phyloP scores from a whole-genome alignment of 2,888 invertebrate genomes.

The Papilio protenor region DNA sequence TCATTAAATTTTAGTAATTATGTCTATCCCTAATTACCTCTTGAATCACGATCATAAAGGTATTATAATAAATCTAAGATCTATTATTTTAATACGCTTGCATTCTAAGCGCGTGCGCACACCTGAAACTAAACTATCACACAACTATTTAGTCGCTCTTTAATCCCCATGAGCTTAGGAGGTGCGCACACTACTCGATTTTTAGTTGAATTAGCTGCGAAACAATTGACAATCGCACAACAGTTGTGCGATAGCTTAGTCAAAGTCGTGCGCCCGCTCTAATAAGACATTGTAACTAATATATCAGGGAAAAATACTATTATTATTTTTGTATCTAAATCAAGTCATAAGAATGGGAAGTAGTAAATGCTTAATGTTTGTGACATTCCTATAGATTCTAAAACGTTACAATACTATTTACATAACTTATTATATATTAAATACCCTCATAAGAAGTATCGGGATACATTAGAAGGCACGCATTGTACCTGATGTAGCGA shows the following conservation, averaged over 20 bases:
- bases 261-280: not conserved
- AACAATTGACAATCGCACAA: too few relatives aligned
- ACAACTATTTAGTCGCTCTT: too few relatives aligned
- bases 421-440: slow-evolving; percentile 66
- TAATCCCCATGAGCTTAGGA: too few relatives aligned
- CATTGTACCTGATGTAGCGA: slow-evolving; percentile 75
- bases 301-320: not conserved
- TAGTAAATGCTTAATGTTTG: slow-evolving; percentile 17
- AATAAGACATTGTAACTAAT: not conserved
- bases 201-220: too few relatives aligned
- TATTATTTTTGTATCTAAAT: slow-evolving; percentile 1
- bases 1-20: not conserved
- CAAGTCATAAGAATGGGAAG: slow-evolving; percentile 7
- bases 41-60: not conserved
- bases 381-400: slow-evolving; percentile 31
- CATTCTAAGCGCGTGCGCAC: too few relatives aligned
- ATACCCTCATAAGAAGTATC: slow-evolving; percentile 75
- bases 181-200: too few relatives aligned
- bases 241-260: too few relatives aligned
- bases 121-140: too few relatives aligned
- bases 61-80: not conserved
- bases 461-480: slow-evolving; percentile 73
- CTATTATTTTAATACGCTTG: not conserved
- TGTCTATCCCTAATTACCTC: not conserved
- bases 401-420: slow-evolving; percentile 61